Conservation (phyloP, 1,140 invertebrate species). For the Drosophila santomea region DNA sequence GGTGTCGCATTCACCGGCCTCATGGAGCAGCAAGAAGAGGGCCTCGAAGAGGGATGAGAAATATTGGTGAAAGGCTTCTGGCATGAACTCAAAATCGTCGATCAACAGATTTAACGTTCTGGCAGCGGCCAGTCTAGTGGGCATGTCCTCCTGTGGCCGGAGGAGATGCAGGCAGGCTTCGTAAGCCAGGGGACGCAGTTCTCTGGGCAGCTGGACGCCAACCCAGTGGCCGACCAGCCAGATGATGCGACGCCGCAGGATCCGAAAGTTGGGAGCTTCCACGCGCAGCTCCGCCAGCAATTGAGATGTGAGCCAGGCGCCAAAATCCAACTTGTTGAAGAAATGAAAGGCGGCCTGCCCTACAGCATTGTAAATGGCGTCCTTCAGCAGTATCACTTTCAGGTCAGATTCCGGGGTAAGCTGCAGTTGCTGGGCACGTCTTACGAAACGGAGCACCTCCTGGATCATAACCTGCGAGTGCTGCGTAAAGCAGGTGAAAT, state of each 20-base stretch:
- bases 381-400: constrained; percentile 92
- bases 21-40: constrained; percentile 93
- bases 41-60: constrained; percentile 91
- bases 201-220: constrained; percentile 92
- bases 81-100: constrained; percentile 96
- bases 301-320: constrained; percentile 95
- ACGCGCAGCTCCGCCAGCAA: constrained; percentile 93
- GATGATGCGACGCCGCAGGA: constrained; percentile 94
- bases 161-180: constrained; percentile 91
- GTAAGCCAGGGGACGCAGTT: constrained; percentile 92
- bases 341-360: constrained; percentile 95
- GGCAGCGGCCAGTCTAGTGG: constrained; percentile 92
- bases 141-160: constrained; percentile 90
- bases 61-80: constrained; percentile 93
- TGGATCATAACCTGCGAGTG: constrained; percentile 89
- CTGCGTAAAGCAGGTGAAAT: constrained; percentile 93
- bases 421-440: constrained; percentile 87
- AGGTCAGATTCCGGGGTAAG: constrained; percentile 89
- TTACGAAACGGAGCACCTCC: constrained; percentile 91
- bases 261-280: constrained; percentile 93
- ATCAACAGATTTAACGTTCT: constrained; percentile 91
- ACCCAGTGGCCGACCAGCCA: constrained; percentile 95
- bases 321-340: constrained; percentile 97
- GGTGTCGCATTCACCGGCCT: constrained; percentile 96
- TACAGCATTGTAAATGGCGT: constrained; percentile 97